Conservation (phyloP, 2,113 vertebrate species). For the Petroica traversi region DNA sequence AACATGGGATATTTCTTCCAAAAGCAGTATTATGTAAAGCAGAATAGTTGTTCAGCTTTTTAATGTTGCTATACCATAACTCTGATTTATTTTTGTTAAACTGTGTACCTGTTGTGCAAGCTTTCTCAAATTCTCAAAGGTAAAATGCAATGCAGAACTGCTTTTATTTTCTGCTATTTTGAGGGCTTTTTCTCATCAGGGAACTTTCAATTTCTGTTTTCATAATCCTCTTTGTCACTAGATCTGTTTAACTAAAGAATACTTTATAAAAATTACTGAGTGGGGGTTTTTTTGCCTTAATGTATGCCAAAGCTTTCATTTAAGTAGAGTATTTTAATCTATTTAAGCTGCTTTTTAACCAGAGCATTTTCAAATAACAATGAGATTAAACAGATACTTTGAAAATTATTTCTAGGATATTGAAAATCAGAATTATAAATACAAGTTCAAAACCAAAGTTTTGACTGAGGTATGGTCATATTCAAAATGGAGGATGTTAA, state of each 20-base stretch:
- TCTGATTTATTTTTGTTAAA: not conserved
- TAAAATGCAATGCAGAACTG: not conserved
- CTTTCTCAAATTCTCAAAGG: not conserved
- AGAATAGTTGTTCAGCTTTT: not conserved
- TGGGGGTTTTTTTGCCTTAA: not conserved
- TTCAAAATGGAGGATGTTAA: not conserved
- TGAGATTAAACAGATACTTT: not conserved
- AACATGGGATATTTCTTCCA: not conserved
- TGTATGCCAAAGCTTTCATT: not conserved
- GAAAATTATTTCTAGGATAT: not conserved
- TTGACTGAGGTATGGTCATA: not conserved
- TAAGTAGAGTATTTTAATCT: not conserved
- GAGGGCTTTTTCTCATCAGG: not conserved
- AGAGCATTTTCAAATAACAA: not conserved
- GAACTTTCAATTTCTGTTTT: not conserved
- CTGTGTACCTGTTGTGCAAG: not conserved
- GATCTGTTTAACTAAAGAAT: not conserved
- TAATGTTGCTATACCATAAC: not conserved
- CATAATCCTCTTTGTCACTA: not conserved
- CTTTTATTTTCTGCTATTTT: not conserved
- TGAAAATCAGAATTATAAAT: not conserved
- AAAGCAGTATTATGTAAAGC: not conserved
- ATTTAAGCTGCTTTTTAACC: not conserved
- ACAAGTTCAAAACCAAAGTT: not conserved
- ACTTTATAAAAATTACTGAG: not conserved